These are phyloP conservation scores for Acrossocheilus wenchowensis DNA, from an alignment of 2,797 vertebrate genomes.

Conservation along the genomic window DNA sequence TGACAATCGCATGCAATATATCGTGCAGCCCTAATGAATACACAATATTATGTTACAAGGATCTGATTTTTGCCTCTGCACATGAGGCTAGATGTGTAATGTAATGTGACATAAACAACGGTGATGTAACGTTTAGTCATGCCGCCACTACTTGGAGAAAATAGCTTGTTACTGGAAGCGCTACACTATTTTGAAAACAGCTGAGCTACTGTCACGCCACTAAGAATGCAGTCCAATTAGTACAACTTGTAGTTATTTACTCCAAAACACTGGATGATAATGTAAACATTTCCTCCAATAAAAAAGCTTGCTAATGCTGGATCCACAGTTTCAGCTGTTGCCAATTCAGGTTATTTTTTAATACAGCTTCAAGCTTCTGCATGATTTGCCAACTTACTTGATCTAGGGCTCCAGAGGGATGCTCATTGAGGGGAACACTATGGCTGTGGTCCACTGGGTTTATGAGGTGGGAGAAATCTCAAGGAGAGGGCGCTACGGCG, in stretches of 20 bases:
- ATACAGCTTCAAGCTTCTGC: background rate
- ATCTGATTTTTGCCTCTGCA: background rate
- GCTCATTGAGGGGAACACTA: constrained; percentile 76
- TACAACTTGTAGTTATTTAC: background rate
- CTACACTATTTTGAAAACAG: constrained; percentile 11
- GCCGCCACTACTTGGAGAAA: constrained; percentile 7
- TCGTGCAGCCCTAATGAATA: background rate
- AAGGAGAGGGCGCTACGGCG: constrained; percentile 67
- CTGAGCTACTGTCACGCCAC: background rate
- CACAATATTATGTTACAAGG: background rate
- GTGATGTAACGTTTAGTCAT: constrained; percentile 33
- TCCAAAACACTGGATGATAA: constrained; percentile 14
- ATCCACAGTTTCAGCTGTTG: constrained; percentile 19
- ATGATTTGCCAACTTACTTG: constrained; percentile 67
- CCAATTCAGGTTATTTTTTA: background rate
- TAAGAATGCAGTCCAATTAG: background rate
- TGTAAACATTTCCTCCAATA: constrained; percentile 2
- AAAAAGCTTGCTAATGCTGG: background rate
- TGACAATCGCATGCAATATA: no score
- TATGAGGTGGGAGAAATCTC: constrained; percentile 42
- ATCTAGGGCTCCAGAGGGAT: constrained; percentile 73
- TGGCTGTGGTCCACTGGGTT: constrained; percentile 59
- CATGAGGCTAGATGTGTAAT: constrained; percentile 3
- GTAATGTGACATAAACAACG: constrained; percentile 5
- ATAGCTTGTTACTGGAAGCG: constrained; percentile 9